These are phyloP conservation scores for Genyomyrus donnyi DNA, from an alignment of 2,113 vertebrate species.

Conservation along the genomic window DNA sequence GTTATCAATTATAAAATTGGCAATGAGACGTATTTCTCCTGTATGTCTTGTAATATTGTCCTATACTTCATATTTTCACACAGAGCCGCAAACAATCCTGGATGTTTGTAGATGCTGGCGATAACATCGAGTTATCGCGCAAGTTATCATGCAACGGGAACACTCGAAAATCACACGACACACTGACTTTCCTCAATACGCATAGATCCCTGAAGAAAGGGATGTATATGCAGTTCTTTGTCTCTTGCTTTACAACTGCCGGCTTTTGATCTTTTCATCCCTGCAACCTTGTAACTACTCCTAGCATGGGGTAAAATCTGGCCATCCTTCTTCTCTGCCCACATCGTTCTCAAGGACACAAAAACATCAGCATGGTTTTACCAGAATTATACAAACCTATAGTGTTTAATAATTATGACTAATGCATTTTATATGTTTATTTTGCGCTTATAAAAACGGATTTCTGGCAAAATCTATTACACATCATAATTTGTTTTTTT, in stretches of 20 bases:
- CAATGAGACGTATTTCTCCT: not conserved
- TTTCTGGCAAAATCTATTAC: not conserved
- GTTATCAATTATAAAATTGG: not conserved
- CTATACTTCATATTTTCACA: not conserved
- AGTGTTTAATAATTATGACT: not conserved
- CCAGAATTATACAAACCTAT: not conserved
- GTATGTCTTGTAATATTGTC: not conserved
- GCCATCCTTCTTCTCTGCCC: not conserved
- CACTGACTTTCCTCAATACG: not conserved
- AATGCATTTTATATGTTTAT: not conserved
- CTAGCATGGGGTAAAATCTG: not conserved
- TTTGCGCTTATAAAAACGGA: not conserved
- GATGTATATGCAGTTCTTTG: not conserved
- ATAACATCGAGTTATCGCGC: not conserved
- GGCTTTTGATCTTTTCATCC: not conserved
- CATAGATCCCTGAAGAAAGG: not conserved
- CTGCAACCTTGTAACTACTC: not conserved
- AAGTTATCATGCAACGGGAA: no score
- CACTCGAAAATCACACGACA: not conserved
- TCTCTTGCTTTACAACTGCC: not conserved
- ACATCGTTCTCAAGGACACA: not conserved
- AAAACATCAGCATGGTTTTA: not conserved
- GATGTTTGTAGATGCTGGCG: not conserved
- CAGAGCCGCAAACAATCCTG: not conserved
- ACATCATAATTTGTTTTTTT: not conserved